Evolutionary conservation across 2,888 invertebrate genomes (phyloP).

Genomic region (Mactromeris polynyma): DNA sequence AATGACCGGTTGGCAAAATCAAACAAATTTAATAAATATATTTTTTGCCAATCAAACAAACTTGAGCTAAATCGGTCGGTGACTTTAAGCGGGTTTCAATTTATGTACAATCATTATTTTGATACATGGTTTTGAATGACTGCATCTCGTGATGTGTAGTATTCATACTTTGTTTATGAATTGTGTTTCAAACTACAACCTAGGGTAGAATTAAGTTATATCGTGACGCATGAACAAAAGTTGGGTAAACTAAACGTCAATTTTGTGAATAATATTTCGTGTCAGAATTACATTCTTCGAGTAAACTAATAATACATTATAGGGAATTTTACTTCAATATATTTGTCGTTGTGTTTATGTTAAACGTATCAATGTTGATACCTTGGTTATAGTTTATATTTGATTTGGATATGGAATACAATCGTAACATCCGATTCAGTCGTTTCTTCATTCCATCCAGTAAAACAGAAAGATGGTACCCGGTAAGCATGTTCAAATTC

Average conservation of each 20-base stretch:
- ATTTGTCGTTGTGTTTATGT: neutral
- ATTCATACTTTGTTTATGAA: neutral
- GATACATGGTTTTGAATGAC: conserved; percentile 6
- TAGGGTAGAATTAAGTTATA: neutral
- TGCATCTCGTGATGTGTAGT: neutral
- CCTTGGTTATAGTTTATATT: neutral
- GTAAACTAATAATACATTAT: no score
- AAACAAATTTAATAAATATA: no score
- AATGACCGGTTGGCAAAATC: no score
- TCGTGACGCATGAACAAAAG: neutral
- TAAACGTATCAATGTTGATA: neutral
- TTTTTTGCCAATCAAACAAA: no score
- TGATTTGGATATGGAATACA: neutral
- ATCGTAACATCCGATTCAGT: conserved; percentile 30
- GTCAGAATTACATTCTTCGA: neutral
- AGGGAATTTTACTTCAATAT: no score
- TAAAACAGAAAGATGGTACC: conserved; percentile 37
- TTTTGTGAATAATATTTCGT: neutral
- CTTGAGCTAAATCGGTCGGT: neutral
- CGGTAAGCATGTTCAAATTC: conserved; percentile 9
- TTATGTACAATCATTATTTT: neutral
- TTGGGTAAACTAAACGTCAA: neutral
- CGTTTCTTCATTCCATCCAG: conserved; percentile 46
- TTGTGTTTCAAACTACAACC: neutral
- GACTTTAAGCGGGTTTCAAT: neutral